Evolutionary conservation across 2,888 invertebrate genomes (phyloP), one percentile per base, ranked within the genome.

Genomic region (Clepsis dumicolana): DNA sequence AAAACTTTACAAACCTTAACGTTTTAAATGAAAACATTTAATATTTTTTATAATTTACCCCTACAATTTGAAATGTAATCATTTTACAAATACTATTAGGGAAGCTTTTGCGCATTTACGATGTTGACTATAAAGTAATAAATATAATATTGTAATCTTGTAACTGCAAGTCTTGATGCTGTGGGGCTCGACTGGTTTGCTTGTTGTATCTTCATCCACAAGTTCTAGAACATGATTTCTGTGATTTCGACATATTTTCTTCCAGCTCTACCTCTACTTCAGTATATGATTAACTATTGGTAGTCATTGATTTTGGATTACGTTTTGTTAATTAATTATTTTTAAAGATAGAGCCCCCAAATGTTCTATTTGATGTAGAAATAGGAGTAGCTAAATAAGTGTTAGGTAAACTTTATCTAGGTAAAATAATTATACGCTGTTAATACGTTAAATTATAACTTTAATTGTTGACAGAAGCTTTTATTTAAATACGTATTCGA

Each of bases 31-130:
- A 77, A 71, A 84, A 82, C 76, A 78, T 84, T 74, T 84, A 74
- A 87, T 91, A 90, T 91, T 91, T 91, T 91, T 80, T 90, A 89
- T 90, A 75, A 70, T 90, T 91, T 90, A 90, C 88, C 85, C 90
- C 87, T 83, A 85, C 86, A 85, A 88, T 80, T 88, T 84, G 74
- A 77, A 84, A 82, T 75, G 81, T 83, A 86, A 84, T 79, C 82
- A 78, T 77, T 83, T 83, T 78, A 72, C 66, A 73, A 68, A 67
- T 74, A 76, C 68, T 75, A 77, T 73, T 71, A 79, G 72, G 85
- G 84, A 90, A 90, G 91, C 91, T 91, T 92, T 89, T 91, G 87
- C 81, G 88, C 89, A 87, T 93, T 90, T 93, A 93, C 91, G 85
- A 91, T 91, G 93, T 93, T 93, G 90, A 92, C 88, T 92, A 91